phyloP scores from a whole-genome alignment of 2,797 vertebrate species.

The Ctenosaura bakeri region DNA sequence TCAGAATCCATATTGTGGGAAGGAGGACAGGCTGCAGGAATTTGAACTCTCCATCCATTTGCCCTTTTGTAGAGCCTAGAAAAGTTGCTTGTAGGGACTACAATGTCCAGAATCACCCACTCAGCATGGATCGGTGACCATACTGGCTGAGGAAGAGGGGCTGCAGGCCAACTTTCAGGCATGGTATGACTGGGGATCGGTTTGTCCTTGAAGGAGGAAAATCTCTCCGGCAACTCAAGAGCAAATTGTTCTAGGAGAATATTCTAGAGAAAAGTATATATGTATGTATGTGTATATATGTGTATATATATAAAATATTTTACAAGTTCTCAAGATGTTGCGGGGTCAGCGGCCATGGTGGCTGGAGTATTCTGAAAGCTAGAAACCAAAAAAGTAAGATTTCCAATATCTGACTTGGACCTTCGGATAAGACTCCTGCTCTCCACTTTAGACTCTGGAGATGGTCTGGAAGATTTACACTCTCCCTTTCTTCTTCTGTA shows the following conservation, averaged over 20 bases:
- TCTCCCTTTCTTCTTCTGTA: slow-evolving; percentile 50
- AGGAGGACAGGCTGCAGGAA: not conserved
- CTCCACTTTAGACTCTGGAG: not conserved
- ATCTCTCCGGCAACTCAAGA: too few relatives aligned
- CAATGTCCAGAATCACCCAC: too few relatives aligned
- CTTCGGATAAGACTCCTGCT: not conserved
- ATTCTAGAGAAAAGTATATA: too few relatives aligned
- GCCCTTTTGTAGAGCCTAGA: not conserved
- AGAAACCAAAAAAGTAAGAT: too few relatives aligned
- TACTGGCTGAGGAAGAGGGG: too few relatives aligned
- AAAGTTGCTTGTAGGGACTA: too few relatives aligned
- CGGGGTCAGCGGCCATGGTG: too few relatives aligned
- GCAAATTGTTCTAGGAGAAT: too few relatives aligned
- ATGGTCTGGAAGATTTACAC: not conserved
- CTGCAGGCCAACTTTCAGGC: not conserved
- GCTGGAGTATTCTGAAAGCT: too few relatives aligned
- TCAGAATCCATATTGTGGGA: not conserved
- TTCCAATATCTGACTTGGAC: not conserved
- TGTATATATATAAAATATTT: too few relatives aligned
- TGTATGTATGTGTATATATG: too few relatives aligned
- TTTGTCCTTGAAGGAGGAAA: not conserved
- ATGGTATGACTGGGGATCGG: not conserved
- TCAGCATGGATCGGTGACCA: too few relatives aligned
- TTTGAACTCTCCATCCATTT: not conserved
- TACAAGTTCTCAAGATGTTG: not conserved